These are phyloP conservation scores for Microhierax caerulescens DNA, from an alignment of 2,797 vertebrate species.

Conservation along the genomic window DNA sequence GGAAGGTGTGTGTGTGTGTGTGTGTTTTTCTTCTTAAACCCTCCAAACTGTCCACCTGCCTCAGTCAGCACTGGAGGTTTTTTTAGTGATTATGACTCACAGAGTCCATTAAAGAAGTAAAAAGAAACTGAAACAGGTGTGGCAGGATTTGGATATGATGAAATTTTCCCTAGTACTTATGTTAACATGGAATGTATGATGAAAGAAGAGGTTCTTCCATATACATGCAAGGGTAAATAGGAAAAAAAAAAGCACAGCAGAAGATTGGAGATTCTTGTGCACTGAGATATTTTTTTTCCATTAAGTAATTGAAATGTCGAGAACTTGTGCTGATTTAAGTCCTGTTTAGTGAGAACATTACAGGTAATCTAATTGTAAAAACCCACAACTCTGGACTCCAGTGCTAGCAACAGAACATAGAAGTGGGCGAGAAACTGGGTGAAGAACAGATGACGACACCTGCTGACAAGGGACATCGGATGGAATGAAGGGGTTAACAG, in stretches of 20 bases:
- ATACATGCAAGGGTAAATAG: background rate
- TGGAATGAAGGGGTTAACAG: background rate
- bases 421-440: background rate
- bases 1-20: background rate
- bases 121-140: background rate
- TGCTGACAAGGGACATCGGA: background rate
- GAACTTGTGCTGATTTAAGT: background rate
- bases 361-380: background rate
- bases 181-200: background rate
- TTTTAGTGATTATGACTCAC: background rate
- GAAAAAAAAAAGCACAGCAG: background rate
- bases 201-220: background rate
- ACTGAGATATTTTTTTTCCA: background rate
- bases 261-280: background rate
- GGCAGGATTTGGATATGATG: background rate
- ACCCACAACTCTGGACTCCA: background rate
- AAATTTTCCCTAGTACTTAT: background rate
- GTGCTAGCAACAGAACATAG: background rate
- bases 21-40: background rate
- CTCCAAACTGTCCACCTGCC: background rate
- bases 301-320: background rate
- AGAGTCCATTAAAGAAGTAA: background rate
- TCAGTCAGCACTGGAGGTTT: accelerated
- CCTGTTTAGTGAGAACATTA: background rate
- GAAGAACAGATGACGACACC: background rate